Conservation (phyloP, 35 echinoderm and acorn worm genomes). For the Heliocidaris tuberculata region DNA sequence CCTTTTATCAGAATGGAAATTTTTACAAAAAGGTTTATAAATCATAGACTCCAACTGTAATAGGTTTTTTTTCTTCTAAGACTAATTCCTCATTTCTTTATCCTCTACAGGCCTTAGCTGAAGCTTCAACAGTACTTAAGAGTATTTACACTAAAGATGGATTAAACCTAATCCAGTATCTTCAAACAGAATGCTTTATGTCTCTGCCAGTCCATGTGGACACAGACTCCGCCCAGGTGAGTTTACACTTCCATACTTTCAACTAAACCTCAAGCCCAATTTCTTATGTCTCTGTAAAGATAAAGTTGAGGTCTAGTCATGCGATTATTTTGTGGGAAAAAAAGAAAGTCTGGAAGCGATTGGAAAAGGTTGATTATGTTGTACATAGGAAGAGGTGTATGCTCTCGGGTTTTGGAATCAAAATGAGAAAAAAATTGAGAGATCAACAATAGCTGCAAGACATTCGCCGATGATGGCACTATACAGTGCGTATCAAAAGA, state of each 20-base stretch:
- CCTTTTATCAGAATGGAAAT: too few relatives aligned
- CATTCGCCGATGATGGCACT: too few relatives aligned
- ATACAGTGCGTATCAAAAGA: too few relatives aligned
- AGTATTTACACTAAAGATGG: constrained; percentile 77
- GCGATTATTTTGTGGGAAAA: background rate
- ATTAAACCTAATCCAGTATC: constrained; percentile 56
- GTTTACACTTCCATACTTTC: background rate
- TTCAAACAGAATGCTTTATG: constrained; percentile 85
- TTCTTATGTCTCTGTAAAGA: background rate
- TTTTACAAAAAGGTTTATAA: too few relatives aligned
- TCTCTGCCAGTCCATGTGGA: constrained; percentile 63
- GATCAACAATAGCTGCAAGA: too few relatives aligned
- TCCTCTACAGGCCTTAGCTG: constrained; percentile 70
- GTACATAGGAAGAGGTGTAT: background rate
- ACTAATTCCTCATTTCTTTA: background rate
- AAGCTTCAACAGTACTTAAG: constrained; percentile 83
- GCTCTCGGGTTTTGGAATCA: too few relatives aligned
- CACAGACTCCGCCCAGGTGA: constrained; percentile 80
- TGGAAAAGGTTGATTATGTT: background rate
- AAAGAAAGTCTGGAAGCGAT: background rate
- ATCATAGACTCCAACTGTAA: too few relatives aligned
- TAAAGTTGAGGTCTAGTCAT: background rate
- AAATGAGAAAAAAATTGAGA: too few relatives aligned
- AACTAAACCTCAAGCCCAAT: too few relatives aligned
- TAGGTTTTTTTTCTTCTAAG: too few relatives aligned